A percentile compares a stretch with the other conserved stretches of the same genome.
Evolutionary conservation across 2,797 vertebrate genomes (phyloP).

Genomic region (Lerista edwardsae): DNA sequence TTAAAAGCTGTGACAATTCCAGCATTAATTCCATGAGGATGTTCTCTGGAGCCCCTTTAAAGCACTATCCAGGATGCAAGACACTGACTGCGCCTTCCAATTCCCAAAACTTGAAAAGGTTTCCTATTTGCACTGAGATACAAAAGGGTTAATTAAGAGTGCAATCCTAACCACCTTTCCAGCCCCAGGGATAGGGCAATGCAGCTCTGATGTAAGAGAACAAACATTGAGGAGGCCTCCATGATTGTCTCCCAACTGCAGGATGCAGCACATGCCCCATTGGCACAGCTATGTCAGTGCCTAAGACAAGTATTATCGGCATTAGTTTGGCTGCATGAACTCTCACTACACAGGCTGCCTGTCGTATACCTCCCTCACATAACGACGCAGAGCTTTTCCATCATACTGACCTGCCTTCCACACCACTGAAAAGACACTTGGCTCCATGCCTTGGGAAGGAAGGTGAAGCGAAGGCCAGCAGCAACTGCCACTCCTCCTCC

Average conservation of each 20-base stretch:
- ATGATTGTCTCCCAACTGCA: too few species aligned
- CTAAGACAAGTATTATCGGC: too few species aligned
- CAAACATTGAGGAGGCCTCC: too few species aligned
- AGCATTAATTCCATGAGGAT: neutral
- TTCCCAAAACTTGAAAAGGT: neutral
- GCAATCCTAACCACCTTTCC: too few species aligned
- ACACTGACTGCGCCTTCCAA: neutral
- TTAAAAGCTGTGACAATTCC: constrained; percentile 4
- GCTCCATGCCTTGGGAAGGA: neutral
- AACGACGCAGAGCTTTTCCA: neutral
- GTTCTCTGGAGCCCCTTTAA: neutral
- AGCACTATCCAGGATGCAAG: neutral
- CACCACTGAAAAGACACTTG: neutral
- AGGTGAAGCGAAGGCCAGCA: neutral
- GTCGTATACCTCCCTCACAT: neutral
- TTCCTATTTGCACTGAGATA: neutral
- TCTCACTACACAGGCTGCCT: neutral
- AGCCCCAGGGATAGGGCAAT: too few species aligned
- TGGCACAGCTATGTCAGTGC: too few species aligned
- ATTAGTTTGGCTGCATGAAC: too few species aligned
- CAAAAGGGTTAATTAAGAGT: neutral
- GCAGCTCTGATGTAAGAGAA: too few species aligned
- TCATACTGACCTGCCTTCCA: neutral
- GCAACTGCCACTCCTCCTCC: neutral
- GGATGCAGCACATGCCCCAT: too few species aligned